Evolutionary conservation across 2,797 vertebrate species (phyloP), one percentile per base, ranked within the genome.

Genomic region (Hippopotamyrus pictus): DNA sequence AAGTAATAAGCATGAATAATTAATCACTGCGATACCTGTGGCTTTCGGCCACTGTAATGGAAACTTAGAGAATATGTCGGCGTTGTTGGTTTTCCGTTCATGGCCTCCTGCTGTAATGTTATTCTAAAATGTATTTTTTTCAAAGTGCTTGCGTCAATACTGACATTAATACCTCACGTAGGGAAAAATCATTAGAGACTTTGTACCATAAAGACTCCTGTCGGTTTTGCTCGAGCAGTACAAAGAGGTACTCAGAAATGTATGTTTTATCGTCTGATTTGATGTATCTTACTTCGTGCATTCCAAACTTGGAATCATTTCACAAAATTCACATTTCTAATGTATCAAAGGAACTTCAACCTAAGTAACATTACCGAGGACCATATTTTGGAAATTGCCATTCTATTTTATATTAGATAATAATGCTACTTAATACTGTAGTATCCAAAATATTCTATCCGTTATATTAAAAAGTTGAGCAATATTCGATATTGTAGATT

Each of bases 11-110:
- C 25, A 46, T 8, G 83, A 84, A 89, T 69, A 89, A 86, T 89
- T 65, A 86, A 86, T 89, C 7, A 85, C 83, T n/a, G 79, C 5
- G 88, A 79, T 84, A 89, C 88, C 88, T 89, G 82, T 59, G 88
- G 88, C 79, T 89, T 89, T 46, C 76, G 37, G 57, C 62, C 59
- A 59, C 83, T 73, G 57, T 89, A 86, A 69, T 86, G 88, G 57
- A 89, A 85, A 41, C 79, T 54, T 85, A 65, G 53, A 54, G 12
- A 65, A 89, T 48, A 48, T 84, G 82, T 37, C 29, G 82, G 25
- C 65, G 29, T 73, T 37, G 65, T 37, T 84, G 82, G 9, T 51
- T 48, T 84, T 84, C 25, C 48, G 46, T 84, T 48, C 44, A 11
- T 3, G 82, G 41, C 48, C 19, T 84, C 41, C 82, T 25, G 82